A percentile compares a stretch with the other conserved stretches of the same genome.
Conservation (phyloP, 2,113 vertebrate genomes). For the Pyrgilauda ruficollis region DNA sequence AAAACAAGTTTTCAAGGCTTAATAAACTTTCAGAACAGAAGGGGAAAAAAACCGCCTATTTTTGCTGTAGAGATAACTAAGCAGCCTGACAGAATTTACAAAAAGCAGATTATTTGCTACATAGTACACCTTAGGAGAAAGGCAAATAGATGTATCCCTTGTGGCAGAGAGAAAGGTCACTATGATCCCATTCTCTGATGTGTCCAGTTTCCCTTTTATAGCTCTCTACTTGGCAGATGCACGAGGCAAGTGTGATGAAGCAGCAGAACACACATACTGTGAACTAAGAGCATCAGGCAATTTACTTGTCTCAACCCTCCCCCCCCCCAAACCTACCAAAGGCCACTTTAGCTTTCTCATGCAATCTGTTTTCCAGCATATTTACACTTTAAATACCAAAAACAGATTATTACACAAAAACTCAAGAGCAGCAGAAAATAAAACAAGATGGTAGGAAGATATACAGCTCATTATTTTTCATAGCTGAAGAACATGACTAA, state of each 20-base stretch:
- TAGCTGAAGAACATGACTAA: neutral
- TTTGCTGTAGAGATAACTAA: neutral
- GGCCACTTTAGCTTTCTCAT: neutral
- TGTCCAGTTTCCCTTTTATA: constrained; percentile 16
- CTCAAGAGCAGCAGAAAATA: neutral
- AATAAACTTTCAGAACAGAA: neutral
- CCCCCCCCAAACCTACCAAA: neutral
- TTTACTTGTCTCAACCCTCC: neutral
- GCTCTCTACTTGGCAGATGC: neutral
- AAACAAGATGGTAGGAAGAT: neutral
- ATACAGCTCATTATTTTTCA: neutral
- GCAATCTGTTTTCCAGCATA: neutral
- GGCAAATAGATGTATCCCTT: neutral
- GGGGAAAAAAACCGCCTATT: neutral
- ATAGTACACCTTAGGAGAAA: neutral
- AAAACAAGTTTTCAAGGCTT: neutral
- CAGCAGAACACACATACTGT: neutral
- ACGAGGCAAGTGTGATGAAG: neutral
- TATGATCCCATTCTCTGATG: neutral
- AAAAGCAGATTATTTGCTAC: neutral
- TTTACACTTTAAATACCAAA: neutral
- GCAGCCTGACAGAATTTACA: neutral
- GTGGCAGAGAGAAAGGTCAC: neutral
- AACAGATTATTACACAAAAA: neutral
- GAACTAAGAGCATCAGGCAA: constrained; percentile 6